These are phyloP conservation scores for Harlomillsia oculata DNA, from an alignment of 1,140 invertebrate species.

Conservation along the genomic window DNA sequence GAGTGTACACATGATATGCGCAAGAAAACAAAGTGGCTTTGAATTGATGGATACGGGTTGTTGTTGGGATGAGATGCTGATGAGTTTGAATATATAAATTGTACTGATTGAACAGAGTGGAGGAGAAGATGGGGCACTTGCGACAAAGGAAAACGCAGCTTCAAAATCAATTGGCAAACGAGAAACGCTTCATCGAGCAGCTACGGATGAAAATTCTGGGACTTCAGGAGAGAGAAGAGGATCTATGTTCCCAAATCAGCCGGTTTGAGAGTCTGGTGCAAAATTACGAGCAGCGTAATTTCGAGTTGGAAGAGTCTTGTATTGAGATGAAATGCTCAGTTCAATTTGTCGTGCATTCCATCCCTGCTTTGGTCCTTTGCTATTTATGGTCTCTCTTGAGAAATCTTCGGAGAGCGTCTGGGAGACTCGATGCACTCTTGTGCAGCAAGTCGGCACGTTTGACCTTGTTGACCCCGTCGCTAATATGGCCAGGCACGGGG, in stretches of 20 bases:
- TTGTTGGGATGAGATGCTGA: conserved; percentile 2
- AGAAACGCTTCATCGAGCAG: conserved; percentile 31
- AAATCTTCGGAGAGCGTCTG: conserved; percentile 10
- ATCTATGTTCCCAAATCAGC: conserved; percentile 31
- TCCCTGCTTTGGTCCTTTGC: conserved; percentile 55
- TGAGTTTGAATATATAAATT: conserved; percentile 4
- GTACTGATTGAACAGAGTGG: conserved; percentile 33
- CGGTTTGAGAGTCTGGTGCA: conserved; percentile 34
- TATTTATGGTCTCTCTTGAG: conserved; percentile 42
- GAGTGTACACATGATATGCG: background rate
- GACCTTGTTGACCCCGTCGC: background rate
- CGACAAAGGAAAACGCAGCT: conserved; percentile 36
- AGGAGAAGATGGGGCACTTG: conserved; percentile 37
- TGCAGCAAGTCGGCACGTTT: conserved; percentile 1
- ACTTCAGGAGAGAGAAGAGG: conserved; percentile 28
- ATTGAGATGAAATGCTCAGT: conserved; percentile 50
- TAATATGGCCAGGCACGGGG: background rate
- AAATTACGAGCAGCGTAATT: conserved; percentile 50
- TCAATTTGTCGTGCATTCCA: conserved; percentile 51
- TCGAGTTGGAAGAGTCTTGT: conserved; percentile 48
- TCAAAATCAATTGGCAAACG: conserved; percentile 22
- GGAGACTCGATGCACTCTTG: background rate
- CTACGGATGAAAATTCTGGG: conserved; percentile 24
- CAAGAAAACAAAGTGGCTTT: background rate
- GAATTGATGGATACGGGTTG: background rate